Percentiles rank a stretch among this genome's conserved stretches.
Conservation (phyloP, 2,113 vertebrate genomes). For the Tragelaphus imberbis region DNA sequence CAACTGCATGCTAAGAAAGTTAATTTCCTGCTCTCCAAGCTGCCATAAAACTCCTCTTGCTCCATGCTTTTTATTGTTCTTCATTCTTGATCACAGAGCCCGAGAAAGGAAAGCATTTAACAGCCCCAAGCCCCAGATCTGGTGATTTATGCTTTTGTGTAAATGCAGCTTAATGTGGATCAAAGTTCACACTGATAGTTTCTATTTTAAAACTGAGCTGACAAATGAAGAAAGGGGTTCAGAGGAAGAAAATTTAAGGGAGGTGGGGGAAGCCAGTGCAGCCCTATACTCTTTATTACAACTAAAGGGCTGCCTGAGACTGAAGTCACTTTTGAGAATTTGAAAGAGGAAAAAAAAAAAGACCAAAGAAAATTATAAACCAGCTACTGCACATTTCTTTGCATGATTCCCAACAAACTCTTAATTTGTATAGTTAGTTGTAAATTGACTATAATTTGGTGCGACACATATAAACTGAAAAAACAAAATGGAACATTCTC, state of each 20-base stretch:
- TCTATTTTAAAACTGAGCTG: constrained; percentile 57
- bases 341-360: not conserved
- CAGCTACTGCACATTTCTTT: not conserved
- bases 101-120: constrained; percentile 30
- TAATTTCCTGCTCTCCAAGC: constrained; percentile 55
- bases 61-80: constrained; percentile 51
- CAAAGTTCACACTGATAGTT: constrained; percentile 55
- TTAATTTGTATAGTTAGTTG: not conserved
- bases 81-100: constrained; percentile 28
- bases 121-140: not conserved
- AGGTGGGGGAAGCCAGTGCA: not conserved
- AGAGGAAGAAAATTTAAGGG: not conserved
- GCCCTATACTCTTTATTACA: not conserved
- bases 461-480: not conserved
- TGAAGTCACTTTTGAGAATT: not conserved
- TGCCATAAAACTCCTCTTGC: constrained; percentile 48
- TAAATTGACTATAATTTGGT: not conserved
- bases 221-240: constrained; percentile 43
- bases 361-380: constrained; percentile 12
- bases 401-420: not conserved
- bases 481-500: not conserved
- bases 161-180: constrained; percentile 38
- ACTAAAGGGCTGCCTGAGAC: not conserved
- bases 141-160: constrained; percentile 39
- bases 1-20: constrained; percentile 31